Base-by-base conservation (phyloP, 2,888 invertebrate genomes). In the Zootermopsis nevadensis region DNA sequence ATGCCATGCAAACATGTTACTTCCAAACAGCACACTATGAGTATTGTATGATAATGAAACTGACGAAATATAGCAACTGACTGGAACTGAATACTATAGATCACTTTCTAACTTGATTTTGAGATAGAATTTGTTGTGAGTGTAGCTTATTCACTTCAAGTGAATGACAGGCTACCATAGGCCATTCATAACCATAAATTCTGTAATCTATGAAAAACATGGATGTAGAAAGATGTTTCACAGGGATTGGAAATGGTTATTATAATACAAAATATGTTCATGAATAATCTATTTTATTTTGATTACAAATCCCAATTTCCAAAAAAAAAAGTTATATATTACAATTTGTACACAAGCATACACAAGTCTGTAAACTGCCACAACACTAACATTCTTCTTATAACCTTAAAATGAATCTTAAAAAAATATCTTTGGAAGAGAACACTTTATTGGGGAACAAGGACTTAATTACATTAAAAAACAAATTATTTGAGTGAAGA, bases 401-500 rank as follows among this genome's bases (percentile, higher is more conserved):
- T 31, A 55, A 53, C 31, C 77, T 77, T 76, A 53, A 77, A 77
- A 83, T 74, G 72, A 80, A 72, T 77, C 66, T 83, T 83, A 84
- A 85, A 85, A 85, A 84, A 84, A 84, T 84, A 84, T 85, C 85
- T 85, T 85, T 85, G 84, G 85, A 85, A 84, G 83, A 82, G 81
- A 84, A 77, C 83, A 84, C 79, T 84, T 84, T 83, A 55, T 55
- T 33, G 74, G 80, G 77, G 42, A 48, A 48, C 42, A 77, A 48
- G 31, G 31, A 2, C 31, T 27, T 69, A 69, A 66, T 66, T 66
- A 66, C 30, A n/a, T 27, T 66, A 69, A 69, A 69, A 69, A 69
- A 69, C 69, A 69, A 69, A 69, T 33, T 27, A 15, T 48, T 2
- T 48, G 42, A 66, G 66, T n/a, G 66, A 8, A 27, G 30, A n/a